Conservation (phyloP, 2,113 vertebrate genomes). For the Globicephala melas region DNA sequence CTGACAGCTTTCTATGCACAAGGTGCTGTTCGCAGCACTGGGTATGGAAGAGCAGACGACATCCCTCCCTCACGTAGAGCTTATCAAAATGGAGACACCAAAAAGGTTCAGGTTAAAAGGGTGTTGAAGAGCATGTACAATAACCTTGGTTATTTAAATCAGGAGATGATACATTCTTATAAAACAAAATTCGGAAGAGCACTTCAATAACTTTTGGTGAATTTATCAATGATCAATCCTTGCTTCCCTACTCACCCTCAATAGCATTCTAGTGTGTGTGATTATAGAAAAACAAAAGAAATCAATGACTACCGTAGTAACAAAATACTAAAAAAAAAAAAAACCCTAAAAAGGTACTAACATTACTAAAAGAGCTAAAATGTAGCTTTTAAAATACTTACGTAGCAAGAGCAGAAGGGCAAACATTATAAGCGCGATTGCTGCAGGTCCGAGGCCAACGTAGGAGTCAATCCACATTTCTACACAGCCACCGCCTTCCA, state of each 20-base stretch:
- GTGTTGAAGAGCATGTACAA: background rate
- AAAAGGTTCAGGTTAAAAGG: background rate
- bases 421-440: conserved; percentile 80
- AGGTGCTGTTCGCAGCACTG: background rate
- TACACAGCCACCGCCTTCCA: conserved; percentile 24
- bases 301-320: background rate
- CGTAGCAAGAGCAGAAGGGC: conserved; percentile 83
- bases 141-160: background rate
- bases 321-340: background rate
- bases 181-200: background rate
- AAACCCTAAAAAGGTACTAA: background rate
- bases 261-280: background rate
- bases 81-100: background rate
- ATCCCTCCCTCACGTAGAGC: background rate
- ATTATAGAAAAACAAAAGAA: background rate
- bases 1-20: background rate
- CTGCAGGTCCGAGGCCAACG: conserved; percentile 77
- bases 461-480: fast-evolving
- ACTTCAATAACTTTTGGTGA: background rate
- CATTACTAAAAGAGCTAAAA: background rate
- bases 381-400: conserved; percentile 74
- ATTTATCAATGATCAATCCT: background rate
- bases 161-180: background rate
- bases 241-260: background rate
- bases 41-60: background rate